Percentiles rank a stretch among this genome's conserved stretches.
Conservation (phyloP, 2,113 vertebrate species). For the Microtus oregoni region DNA sequence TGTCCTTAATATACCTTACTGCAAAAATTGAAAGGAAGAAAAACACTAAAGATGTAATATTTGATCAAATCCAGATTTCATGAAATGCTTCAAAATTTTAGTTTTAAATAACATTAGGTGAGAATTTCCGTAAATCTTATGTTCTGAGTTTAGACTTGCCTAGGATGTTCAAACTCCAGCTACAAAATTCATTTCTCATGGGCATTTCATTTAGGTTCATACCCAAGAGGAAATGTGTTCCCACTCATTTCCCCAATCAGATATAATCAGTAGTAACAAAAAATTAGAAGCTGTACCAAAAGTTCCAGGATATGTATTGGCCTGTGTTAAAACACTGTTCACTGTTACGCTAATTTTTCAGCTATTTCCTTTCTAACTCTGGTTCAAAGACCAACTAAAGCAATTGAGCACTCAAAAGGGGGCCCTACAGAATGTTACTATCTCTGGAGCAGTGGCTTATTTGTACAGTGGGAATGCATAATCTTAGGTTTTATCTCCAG, state of each 20-base stretch:
- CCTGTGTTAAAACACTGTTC: neutral
- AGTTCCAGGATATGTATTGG: neutral
- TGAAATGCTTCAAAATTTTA: neutral
- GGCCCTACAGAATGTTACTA: neutral
- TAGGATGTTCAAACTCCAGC: neutral
- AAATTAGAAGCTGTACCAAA: neutral
- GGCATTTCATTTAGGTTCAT: neutral
- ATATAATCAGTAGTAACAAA: neutral
- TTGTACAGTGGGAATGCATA: neutral
- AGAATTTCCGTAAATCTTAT: neutral
- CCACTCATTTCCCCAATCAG: neutral
- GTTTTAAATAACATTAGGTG: neutral
- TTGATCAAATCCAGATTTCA: neutral
- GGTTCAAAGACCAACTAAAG: neutral
- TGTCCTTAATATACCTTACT: neutral
- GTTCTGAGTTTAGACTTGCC: neutral
- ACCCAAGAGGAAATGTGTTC: neutral
- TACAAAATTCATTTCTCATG: constrained; percentile 4
- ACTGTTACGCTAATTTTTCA: neutral
- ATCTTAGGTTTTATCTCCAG: neutral
- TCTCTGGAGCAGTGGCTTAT: neutral
- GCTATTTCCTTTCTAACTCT: neutral
- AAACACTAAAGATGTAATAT: neutral
- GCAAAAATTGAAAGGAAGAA: neutral
- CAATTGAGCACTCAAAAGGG: neutral